Evolutionary conservation across 2,888 invertebrate genomes (phyloP), one percentile per base, ranked within the genome.

Genomic region (Phymatocera aterrima): DNA sequence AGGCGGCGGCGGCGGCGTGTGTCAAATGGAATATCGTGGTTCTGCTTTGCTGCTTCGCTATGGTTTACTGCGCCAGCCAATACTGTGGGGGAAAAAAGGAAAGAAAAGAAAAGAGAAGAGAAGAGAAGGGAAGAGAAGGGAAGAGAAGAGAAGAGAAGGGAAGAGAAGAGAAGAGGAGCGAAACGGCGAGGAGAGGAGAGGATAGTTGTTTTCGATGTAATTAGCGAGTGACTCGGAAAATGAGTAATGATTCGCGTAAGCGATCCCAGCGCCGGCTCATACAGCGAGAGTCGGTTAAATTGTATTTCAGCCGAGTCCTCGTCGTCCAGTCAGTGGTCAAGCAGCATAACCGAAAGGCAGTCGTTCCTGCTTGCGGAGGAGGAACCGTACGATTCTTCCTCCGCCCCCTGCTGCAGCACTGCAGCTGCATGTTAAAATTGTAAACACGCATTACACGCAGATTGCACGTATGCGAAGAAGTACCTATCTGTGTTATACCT

Each of bases 141-240:
- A 15, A 28, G 21, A 8, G 10, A 57, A 21, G 28, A 57, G 57
- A 28, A 54, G 18, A 51, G 18, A 4, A 51, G n/a, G n/a, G n/a
- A n/a, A n/a, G n/a, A 51, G 21, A 51, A 51, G 21, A 51, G 21
- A 21, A 28, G 24, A 21, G 12, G 43, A n/a, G 68, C 43, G 21
- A 21, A 12, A 12, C 10, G 46, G 12, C 18, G 4, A n/a, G n/a
- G 54, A 15, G 15, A 54, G n/a, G n/a, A n/a, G n/a, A n/a, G n/a
- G n/a, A n/a, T n/a, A 70, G 79, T 79, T 81, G 81, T 82, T 84
- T 85, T 84, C 83, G 82, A 85, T 83, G 85, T 83, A 87, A 88
- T 88, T 88, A 87, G 83, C 84, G 78, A 84, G 81, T 83, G 83
- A 87, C 86, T 85, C 86, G 81, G 83, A 82, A n/a, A n/a, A 81